Percentiles rank a stretch among this genome's conserved stretches.
Conservation (phyloP, 1,140 invertebrate genomes). For the Periplaneta americana region DNA sequence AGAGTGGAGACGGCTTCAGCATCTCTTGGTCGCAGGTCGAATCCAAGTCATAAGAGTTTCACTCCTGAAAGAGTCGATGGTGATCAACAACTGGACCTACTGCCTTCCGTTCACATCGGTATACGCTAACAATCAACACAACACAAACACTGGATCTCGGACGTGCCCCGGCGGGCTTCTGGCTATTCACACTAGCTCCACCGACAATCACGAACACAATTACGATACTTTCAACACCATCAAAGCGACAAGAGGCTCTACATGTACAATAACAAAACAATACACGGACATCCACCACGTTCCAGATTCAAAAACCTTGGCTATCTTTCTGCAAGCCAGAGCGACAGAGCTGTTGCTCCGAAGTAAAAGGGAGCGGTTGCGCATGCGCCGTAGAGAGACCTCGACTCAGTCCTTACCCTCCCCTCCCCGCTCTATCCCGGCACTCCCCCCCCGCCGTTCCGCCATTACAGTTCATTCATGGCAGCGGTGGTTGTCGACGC, state of each 20-base stretch:
- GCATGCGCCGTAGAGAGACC: not conserved
- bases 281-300: not conserved
- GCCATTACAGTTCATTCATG: conserved; percentile 2
- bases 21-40: not conserved
- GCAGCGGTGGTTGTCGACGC: not conserved
- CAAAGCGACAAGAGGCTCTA: not conserved
- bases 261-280: not conserved
- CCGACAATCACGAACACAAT: not conserved
- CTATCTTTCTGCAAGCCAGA: not conserved
- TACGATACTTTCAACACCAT: not conserved
- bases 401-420: not conserved
- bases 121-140: not conserved
- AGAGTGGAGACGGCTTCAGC: not conserved
- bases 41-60: not conserved
- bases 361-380: conserved; percentile 1
- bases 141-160: not conserved
- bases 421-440: not conserved
- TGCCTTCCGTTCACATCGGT: no score
- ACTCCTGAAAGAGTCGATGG: not conserved
- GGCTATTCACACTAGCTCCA: not conserved
- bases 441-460: not conserved
- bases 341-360: not conserved
- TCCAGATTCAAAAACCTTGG: not conserved
- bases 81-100: no score
- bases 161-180: no score